phyloP scores from a whole-genome alignment of 2,113 vertebrate species.

The Megalops atlanticus region DNA sequence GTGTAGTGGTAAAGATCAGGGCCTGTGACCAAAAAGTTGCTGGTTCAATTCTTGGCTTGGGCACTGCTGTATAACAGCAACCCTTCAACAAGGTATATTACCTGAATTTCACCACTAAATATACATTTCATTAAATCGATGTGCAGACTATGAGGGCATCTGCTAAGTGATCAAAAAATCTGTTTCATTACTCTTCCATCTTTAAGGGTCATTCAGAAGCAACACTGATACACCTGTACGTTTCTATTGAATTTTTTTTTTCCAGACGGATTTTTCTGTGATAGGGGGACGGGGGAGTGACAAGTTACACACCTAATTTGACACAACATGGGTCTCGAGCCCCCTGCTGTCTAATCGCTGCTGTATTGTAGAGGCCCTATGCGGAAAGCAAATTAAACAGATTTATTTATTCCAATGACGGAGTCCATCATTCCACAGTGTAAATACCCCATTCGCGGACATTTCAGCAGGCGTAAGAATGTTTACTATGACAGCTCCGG shows the following conservation, averaged over 20 bases:
- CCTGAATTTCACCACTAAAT: too few species aligned
- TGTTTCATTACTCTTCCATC: not conserved
- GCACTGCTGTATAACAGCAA: too few species aligned
- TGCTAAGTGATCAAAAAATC: too few species aligned
- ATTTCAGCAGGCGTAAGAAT: constrained; percentile 62
- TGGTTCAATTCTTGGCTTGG: too few species aligned
- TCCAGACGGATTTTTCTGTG: too few species aligned
- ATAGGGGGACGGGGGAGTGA: not conserved
- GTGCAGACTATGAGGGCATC: too few species aligned
- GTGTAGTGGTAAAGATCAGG: too few species aligned
- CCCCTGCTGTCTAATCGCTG: not conserved
- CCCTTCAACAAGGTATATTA: too few species aligned
- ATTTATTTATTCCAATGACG: constrained; percentile 15
- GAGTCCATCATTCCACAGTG: constrained; percentile 42
- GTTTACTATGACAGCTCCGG: constrained; percentile 70
- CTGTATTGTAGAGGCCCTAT: not conserved
- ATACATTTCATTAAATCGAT: too few species aligned
- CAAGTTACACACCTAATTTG: constrained; percentile 17
- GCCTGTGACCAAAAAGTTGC: too few species aligned
- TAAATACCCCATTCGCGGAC: constrained; percentile 61
- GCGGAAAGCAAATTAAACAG: constrained; percentile 8
- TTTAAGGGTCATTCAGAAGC: not conserved
- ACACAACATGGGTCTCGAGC: constrained; percentile 2
- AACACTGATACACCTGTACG: not conserved
- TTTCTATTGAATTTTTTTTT: not conserved